Percentiles rank a stretch among this genome's conserved stretches.
Evolutionary conservation across 2,113 vertebrate species (phyloP).

Genomic region (Tauraco erythrolophus): DNA sequence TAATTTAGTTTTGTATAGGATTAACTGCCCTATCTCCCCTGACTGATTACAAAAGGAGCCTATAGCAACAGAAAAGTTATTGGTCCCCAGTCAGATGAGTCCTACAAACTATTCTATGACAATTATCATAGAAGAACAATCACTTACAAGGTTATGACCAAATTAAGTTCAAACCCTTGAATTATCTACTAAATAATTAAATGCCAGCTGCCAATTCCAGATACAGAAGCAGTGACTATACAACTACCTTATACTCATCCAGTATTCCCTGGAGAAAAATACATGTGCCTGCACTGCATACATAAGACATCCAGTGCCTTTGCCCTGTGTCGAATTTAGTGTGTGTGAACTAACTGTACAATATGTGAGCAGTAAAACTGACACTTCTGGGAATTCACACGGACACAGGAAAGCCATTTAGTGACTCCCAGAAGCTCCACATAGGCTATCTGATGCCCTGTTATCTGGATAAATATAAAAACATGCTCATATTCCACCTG

Average conservation of each 20-base stretch:
- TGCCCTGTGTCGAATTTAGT: not conserved
- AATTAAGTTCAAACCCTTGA: slow-evolving; percentile 29
- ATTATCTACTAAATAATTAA: slow-evolving; percentile 31
- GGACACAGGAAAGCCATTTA: not conserved
- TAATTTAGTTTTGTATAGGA: not conserved
- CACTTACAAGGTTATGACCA: not conserved
- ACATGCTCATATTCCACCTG: not conserved
- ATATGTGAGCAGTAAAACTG: not conserved
- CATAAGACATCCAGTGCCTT: not conserved
- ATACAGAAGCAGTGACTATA: not conserved
- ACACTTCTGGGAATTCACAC: not conserved
- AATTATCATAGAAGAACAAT: not conserved
- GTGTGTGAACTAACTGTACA: not conserved
- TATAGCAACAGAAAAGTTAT: not conserved
- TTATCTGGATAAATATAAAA: not conserved
- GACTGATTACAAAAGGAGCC: not conserved
- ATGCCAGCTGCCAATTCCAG: slow-evolving; percentile 6
- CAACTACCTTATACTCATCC: not conserved
- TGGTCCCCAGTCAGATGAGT: not conserved
- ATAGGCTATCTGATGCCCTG: not conserved
- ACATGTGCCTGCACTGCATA: not conserved
- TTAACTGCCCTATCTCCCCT: not conserved
- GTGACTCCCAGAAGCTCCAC: not conserved
- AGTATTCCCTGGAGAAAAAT: not conserved
- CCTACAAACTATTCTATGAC: not conserved